A percentile compares a stretch with the other conserved stretches of the same genome.
phyloP scores from a whole-genome alignment of 1,140 invertebrate species.

The Drosophila parvula region DNA sequence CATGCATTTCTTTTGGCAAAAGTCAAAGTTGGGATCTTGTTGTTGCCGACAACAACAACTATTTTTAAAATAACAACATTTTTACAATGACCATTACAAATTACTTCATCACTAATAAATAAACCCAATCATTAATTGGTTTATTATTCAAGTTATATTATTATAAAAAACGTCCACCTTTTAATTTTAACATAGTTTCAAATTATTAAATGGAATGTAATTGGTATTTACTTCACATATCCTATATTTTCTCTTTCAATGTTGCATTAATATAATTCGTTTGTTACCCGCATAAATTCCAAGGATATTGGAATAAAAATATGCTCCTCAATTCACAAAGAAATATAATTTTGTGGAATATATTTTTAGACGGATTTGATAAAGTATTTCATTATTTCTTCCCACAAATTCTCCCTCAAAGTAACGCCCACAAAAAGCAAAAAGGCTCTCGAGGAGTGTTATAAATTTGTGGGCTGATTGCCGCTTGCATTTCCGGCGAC shows the following conservation, averaged over 20 bases:
- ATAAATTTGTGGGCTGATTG: slow-evolving; percentile 71
- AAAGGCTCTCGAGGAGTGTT: slow-evolving; percentile 26
- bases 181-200: not conserved
- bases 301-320: not conserved
- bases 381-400: slow-evolving; percentile 4
- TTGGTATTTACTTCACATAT: no score
- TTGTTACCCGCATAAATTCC: not conserved
- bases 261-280: not conserved
- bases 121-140: not conserved
- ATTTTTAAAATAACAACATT: no score
- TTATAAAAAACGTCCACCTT: no score
- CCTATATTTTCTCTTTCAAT: no score
- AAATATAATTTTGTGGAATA: not conserved
- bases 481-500: slow-evolving; percentile 68
- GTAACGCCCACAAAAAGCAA: not conserved
- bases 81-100: not conserved
- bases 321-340: no score
- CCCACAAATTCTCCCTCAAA: slow-evolving; percentile 4
- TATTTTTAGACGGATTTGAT: slow-evolving; percentile 14
- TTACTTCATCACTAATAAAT: not conserved
- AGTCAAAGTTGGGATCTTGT: no score
- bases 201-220: not conserved
- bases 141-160: not conserved
- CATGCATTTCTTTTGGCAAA: no score
- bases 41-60: no score